Percentiles rank a stretch among this genome's conserved stretches.
These are phyloP conservation scores for Percopsis omiscomaycus DNA, from an alignment of 2,797 vertebrate species.

Conservation along the genomic window DNA sequence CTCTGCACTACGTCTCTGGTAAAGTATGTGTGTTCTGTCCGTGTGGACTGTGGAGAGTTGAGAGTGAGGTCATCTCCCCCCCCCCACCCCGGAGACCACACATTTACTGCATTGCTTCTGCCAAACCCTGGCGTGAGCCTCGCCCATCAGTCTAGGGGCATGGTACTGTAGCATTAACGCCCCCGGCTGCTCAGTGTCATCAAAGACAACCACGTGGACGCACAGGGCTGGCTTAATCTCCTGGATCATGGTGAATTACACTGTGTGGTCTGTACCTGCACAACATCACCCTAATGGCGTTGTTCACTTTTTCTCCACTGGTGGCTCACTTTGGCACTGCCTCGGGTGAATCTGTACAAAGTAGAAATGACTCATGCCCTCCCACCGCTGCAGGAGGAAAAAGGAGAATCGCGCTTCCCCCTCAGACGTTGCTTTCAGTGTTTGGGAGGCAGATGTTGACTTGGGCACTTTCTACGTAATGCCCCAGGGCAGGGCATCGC, in stretches of 20 bases:
- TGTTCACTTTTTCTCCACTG: constrained; percentile 2
- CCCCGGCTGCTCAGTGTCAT: constrained; percentile 12
- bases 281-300: neutral
- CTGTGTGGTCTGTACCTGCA: constrained; percentile 7
- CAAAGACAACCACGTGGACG: constrained; percentile 33
- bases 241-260: constrained; percentile 9
- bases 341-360: constrained; percentile 22
- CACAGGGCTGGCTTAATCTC: constrained; percentile 6
- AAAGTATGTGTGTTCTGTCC: constrained; percentile 7
- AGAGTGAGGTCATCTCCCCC: constrained; percentile 27
- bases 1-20: neutral
- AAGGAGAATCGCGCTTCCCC: constrained; percentile 9
- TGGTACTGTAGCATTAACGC: constrained; percentile 16
- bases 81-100: constrained; percentile 19
- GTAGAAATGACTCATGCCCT: constrained; percentile 11
- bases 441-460: constrained; percentile 4
- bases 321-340: constrained; percentile 5
- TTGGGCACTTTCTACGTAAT: neutral
- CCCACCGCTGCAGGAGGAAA: constrained; percentile 18
- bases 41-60: constrained; percentile 18
- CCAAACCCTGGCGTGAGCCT: neutral
- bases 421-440: constrained; percentile 32
- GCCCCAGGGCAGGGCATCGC: constrained; percentile 8
- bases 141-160: neutral
- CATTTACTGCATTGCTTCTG: constrained; percentile 14